Evolutionary conservation across 2,113 vertebrate species (phyloP).

Genomic region (Plestiodon gilberti): DNA sequence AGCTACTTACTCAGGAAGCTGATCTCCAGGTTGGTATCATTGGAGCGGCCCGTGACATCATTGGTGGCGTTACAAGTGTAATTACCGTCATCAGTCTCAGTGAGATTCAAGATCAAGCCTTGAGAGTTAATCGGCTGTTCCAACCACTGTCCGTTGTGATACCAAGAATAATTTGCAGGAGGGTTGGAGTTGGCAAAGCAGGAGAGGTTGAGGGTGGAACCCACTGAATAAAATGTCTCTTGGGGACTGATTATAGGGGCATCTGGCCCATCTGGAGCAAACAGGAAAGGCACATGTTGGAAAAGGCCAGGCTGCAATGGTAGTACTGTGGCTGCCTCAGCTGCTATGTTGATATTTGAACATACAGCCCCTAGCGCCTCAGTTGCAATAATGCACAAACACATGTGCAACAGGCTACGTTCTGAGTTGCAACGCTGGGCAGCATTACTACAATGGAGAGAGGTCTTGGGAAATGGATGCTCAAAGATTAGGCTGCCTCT

Average conservation of each 20-base stretch:
- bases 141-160: background rate
- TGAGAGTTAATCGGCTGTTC: background rate
- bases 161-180: background rate
- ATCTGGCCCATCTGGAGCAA: constrained; percentile 23
- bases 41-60: background rate
- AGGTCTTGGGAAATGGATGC: background rate
- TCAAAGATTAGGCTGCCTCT: background rate
- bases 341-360: background rate
- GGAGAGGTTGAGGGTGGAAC: background rate
- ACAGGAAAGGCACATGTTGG: background rate
- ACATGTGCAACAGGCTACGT: too few species aligned
- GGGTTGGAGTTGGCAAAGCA: constrained; percentile 7
- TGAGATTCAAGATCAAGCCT: background rate
- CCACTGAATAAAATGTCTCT: background rate
- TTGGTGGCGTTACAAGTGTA: constrained; percentile 3
- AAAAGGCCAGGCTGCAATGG: background rate
- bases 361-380: background rate
- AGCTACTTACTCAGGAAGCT: background rate
- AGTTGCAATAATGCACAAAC: too few species aligned
- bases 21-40: background rate
- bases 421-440: background rate
- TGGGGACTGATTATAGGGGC: background rate
- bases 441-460: too few species aligned
- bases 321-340: too few species aligned
- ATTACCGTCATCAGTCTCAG: background rate